Base-by-base conservation (phyloP, 2,888 invertebrate species). In the Clepsis dumicolana region DNA sequence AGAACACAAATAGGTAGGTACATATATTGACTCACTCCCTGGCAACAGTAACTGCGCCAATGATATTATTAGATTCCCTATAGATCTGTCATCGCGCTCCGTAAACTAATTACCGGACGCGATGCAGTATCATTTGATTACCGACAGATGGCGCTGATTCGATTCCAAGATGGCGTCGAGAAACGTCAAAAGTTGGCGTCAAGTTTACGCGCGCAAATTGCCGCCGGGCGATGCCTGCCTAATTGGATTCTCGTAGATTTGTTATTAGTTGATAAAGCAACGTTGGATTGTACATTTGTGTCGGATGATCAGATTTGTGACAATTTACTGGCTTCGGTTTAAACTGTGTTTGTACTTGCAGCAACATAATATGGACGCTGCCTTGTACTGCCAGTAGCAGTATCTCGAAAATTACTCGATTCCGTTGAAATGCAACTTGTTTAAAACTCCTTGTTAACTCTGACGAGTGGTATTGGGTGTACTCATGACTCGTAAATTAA, bases 111-210 rank as follows among this genome's bases (percentile, higher is more conserved):
- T 91, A 88, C 75, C 70, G 76, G 71, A 76, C 75, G 82, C 81
- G 85, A 84, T 85, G 80, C 86, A 84, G 88, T 89, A 88, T 91
- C 87, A 91, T 93, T 92, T 86, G 89, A 91, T 92, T 90, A 89
- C 84, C 83, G 82, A 80, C 91, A 90, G 90, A 91, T 91, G 90
- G 83, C 86, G 80, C 73, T 88, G 86, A 91, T 90, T 88, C 77
- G 82, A 91, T 91, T 84, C 76, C 81, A 79, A 79, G 71, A 82
- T 81, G 81, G 82, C 82, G 77, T 50, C 71, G 59, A 75, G 76
- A 74, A 80, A 83, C 80, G 84, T 86, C 77, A 73, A 70, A 76
- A 80, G 74, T 80, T 80, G 74, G 77, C 77, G 79, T 80, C 76
- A 87, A 90, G 86, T 90, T 91, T 85, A 76, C 80, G 77, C 76